Evolutionary conservation across 2,113 vertebrate genomes (phyloP).

Genomic region (Oplegnathus fasciatus): DNA sequence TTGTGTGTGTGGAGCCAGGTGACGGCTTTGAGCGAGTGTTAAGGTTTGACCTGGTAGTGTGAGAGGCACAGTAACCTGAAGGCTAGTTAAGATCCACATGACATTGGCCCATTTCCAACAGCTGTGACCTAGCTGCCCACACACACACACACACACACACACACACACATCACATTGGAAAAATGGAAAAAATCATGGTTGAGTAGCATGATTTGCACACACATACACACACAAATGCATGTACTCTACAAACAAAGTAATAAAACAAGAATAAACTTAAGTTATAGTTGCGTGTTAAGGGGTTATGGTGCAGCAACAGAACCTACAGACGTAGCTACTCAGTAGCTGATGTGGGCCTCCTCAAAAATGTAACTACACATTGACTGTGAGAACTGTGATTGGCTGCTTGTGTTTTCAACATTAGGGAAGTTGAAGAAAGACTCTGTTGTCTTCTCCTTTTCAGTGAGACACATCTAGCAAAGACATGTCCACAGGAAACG

Average conservation of each 20-base stretch:
- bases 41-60: conserved; percentile 69
- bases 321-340: not conserved
- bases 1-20: conserved; percentile 69
- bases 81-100: conserved; percentile 70
- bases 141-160: not conserved
- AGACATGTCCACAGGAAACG: not conserved
- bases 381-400: not conserved
- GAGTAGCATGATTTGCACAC: not conserved
- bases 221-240: not conserved
- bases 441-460: not conserved
- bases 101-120: conserved; percentile 73
- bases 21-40: conserved; percentile 73
- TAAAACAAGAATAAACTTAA: not conserved
- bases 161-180: conserved; percentile 10
- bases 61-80: conserved; percentile 69
- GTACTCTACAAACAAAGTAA: not conserved
- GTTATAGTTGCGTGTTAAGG: not conserved
- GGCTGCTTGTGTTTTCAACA: not conserved
- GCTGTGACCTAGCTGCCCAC: conserved; percentile 68
- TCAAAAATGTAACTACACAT: not conserved
- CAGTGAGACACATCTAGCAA: not conserved
- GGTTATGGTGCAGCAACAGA: not conserved
- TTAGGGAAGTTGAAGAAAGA: not conserved
- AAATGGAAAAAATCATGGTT: not conserved
- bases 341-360: not conserved